Evolutionary conservation across 2,888 invertebrate species (phyloP).

Genomic region (Branchipolynoe longqiensis): DNA sequence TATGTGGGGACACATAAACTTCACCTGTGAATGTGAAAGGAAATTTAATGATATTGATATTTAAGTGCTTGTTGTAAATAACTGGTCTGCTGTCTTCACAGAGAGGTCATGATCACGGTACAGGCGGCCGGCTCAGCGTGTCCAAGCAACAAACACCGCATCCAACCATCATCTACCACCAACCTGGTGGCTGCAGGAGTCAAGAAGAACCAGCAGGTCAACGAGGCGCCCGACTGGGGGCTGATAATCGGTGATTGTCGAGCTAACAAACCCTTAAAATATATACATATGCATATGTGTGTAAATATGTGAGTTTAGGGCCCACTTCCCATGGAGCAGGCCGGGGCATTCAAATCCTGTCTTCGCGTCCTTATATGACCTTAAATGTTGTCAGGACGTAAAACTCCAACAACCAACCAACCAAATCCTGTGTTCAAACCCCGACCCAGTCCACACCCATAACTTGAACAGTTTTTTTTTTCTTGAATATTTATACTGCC

Average conservation of each 20-base stretch:
- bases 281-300: neutral
- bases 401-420: too few species aligned
- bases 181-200: slow-evolving; percentile 75
- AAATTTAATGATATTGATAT: neutral
- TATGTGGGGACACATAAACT: too few species aligned
- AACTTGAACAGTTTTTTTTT: too few species aligned
- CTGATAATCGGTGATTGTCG: slow-evolving; percentile 74
- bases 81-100: too few species aligned
- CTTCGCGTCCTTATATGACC: too few species aligned
- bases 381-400: too few species aligned
- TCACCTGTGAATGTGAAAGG: neutral
- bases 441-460: too few species aligned
- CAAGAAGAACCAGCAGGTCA: slow-evolving; percentile 70
- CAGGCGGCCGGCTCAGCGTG: slow-evolving; percentile 75
- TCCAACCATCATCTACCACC: slow-evolving; percentile 73
- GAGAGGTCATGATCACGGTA: slow-evolving; percentile 76
- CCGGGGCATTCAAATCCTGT: too few species aligned
- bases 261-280: neutral
- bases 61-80: neutral
- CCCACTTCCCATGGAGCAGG: neutral
- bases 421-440: too few species aligned
- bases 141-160: slow-evolving; percentile 69
- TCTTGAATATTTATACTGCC: too few species aligned
- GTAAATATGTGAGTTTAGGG: neutral
- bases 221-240: slow-evolving; percentile 79